Conservation (phyloP, 2,797 vertebrate species). For the Xenopus petersii region DNA sequence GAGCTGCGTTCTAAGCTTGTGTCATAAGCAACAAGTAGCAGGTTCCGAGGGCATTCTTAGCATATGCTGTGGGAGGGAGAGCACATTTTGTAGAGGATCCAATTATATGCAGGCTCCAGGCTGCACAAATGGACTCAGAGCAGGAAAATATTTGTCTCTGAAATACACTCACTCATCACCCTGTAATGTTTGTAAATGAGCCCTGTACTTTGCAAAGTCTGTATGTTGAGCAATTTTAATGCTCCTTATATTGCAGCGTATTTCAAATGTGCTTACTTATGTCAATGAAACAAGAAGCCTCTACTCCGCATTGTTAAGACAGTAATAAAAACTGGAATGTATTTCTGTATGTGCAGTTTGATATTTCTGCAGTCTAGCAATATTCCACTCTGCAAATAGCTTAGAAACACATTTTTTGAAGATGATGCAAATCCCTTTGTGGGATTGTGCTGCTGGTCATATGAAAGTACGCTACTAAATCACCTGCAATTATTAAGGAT, state of each 20-base stretch:
- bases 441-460: conserved; percentile 46
- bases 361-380: conserved; percentile 48
- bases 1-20: not conserved
- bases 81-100: conserved; percentile 29
- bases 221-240: conserved; percentile 43
- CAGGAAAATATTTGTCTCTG: conserved; percentile 32
- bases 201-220: conserved; percentile 34
- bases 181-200: conserved; percentile 40
- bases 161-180: conserved; percentile 26
- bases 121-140: conserved; percentile 18
- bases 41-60: not conserved
- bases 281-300: conserved; percentile 47
- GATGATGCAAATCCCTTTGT: conserved; percentile 48
- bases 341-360: conserved; percentile 47
- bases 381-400: conserved; percentile 45
- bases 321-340: conserved; percentile 47
- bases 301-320: conserved; percentile 46
- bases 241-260: conserved; percentile 47
- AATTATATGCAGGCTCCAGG: conserved; percentile 27
- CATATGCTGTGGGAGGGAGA: conserved; percentile 1
- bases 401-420: conserved; percentile 43
- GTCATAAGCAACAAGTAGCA: conserved; percentile 25
- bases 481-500: conserved; percentile 33
- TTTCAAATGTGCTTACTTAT: conserved; percentile 50
- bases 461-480: conserved; percentile 41